A percentile compares a stretch with the other conserved stretches of the same genome.
phyloP scores from a whole-genome alignment of 2,797 vertebrate species.

The Balearica regulorum region DNA sequence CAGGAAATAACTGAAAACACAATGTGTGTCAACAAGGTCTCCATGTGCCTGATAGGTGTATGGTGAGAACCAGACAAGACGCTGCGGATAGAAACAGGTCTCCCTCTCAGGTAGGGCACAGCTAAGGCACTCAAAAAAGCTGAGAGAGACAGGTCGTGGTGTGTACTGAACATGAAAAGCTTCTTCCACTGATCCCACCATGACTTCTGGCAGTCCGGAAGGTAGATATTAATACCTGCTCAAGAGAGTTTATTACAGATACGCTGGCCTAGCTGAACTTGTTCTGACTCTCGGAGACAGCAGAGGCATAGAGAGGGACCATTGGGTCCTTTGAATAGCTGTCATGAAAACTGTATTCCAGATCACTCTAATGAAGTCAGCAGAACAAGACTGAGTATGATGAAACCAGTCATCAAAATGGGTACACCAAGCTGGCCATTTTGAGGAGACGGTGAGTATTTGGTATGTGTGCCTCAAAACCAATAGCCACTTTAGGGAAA shows the following conservation, averaged over 20 bases:
- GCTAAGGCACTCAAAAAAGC: background rate
- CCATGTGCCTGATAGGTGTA: rapidly evolving
- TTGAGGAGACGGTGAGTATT: background rate
- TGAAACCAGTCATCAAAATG: background rate
- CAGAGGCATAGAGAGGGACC: background rate
- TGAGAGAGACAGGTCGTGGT: background rate
- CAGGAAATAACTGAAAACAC: background rate
- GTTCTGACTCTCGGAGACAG: background rate
- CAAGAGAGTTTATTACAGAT: background rate
- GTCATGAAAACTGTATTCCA: background rate
- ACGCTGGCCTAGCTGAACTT: background rate
- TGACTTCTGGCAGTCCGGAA: background rate
- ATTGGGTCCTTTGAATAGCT: background rate
- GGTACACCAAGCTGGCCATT: background rate
- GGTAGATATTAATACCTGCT: background rate
- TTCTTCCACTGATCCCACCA: background rate
- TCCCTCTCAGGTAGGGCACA: background rate
- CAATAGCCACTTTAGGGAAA: background rate
- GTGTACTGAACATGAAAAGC: background rate
- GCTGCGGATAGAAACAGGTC: background rate
- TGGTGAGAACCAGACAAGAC: background rate
- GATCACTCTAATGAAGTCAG: background rate
- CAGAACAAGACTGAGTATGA: background rate
- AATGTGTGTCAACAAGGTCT: background rate
- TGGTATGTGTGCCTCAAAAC: background rate